Base-by-base conservation (phyloP, 2,113 vertebrate genomes). In the Entomyzon cyanotis region DNA sequence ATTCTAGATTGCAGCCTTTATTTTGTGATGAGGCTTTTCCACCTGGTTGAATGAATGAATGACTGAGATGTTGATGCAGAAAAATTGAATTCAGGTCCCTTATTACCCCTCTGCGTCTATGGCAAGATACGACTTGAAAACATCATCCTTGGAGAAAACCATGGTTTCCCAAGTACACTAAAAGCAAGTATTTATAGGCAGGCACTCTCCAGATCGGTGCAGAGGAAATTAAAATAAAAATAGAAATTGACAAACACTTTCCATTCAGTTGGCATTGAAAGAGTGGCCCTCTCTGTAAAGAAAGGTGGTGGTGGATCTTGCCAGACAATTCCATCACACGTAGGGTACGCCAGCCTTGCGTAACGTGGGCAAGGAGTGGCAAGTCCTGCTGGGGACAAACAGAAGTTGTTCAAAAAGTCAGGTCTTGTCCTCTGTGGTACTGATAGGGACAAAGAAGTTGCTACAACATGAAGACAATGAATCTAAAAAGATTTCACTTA, bases 191-290 rank as follows among this genome's bases (percentile, higher is more conserved):
- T 78, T 81, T 92, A 55, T 47, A 59, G 90, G 39, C 64, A 90
- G 59, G 24, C 28, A 17, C 37, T 76, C 22, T 93, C 62, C 92
- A 83, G 78, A 79, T 79, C 70, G 53, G 58, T 46, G 63, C 70
- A 91, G 82, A 79, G 71, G 71, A 90, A 94, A 86, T 70, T 7
- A 80, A 95, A 96, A 81, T 52, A 74, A 78, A 78, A 83, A 46
- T 27, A 75, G 58, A 90, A 88, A 80, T 9, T 65, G 63, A 42
- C 76, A 83, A 88, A 65, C 58, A 23, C 21, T 80, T 92, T 62
- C 49, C 42, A 50, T 82, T 76, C 67, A 49, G 50, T 59, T 27
- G 28, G 39, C 37, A 65, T 0, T 65, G 50, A 70, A 88, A 74
- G 76, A 90, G 71, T 7, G 2, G 37, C 41, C 41, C 79, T 68